phyloP scores from a whole-genome alignment of 2,797 vertebrate genomes.

The Dipus sagitta region DNA sequence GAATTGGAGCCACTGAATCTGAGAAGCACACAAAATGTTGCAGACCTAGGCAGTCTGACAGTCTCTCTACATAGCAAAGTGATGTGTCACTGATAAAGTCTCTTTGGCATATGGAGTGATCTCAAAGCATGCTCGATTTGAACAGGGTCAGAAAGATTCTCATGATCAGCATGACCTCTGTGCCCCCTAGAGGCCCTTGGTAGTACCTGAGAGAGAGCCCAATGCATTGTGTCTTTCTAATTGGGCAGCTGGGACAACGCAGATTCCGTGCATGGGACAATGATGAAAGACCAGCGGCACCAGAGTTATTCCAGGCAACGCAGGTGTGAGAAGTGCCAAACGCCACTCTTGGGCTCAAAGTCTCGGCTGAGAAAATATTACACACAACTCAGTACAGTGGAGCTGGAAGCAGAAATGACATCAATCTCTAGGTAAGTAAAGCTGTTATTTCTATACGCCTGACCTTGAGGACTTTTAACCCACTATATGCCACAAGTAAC shows the following conservation, averaged over 20 bases:
- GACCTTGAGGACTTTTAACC: slow-evolving; percentile 4
- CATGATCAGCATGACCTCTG: background rate
- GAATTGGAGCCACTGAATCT: background rate
- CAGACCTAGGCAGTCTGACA: background rate
- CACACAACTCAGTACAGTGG: background rate
- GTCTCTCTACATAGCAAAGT: background rate
- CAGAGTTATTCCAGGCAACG: background rate
- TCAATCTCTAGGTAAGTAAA: slow-evolving; percentile 1
- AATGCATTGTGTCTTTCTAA: background rate
- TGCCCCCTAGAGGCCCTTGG: slow-evolving; percentile 53
- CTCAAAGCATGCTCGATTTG: background rate
- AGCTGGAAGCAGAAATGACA: background rate
- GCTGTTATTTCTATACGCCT: background rate
- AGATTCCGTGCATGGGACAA: background rate
- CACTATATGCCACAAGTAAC: background rate
- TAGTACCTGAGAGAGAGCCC: background rate
- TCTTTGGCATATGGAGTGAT: background rate
- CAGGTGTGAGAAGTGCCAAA: background rate
- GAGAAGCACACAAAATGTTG: background rate
- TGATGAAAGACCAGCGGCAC: background rate
- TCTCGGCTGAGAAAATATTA: background rate
- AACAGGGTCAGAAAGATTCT: background rate
- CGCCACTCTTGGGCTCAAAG: background rate
- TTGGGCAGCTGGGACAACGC: background rate
- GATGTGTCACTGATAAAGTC: background rate